Conservation (phyloP, 2,888 invertebrate genomes). For the Rhagonycha fulva region DNA sequence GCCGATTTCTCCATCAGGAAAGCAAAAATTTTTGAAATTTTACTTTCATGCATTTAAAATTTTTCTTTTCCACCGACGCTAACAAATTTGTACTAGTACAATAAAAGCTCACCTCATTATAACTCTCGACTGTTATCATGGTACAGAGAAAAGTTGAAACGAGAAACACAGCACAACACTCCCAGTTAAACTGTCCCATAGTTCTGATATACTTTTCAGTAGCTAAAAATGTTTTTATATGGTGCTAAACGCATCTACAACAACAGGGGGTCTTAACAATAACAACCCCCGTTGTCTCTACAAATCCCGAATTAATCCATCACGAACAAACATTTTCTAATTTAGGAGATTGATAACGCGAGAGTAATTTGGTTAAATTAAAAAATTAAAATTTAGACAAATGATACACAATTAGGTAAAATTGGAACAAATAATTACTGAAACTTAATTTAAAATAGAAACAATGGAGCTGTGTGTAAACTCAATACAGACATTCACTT, state of each 20-base stretch:
- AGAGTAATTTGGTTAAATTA: constrained; percentile 14
- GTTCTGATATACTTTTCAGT: constrained; percentile 25
- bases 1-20: too few relatives aligned
- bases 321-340: constrained; percentile 26
- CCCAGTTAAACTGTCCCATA: constrained; percentile 39
- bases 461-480: constrained; percentile 3
- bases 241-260: constrained; percentile 34
- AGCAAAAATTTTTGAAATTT: too few relatives aligned
- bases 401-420: background rate
- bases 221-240: constrained; percentile 38
- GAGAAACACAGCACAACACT: constrained; percentile 36
- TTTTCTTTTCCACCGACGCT: background rate
- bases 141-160: constrained; percentile 6
- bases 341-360: constrained; percentile 7
- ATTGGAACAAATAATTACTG: background rate
- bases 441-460: background rate
- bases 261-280: constrained; percentile 42
- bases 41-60: too few relatives aligned
- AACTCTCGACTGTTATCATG: constrained; percentile 4
- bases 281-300: constrained; percentile 45
- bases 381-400: background rate
- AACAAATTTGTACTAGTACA: background rate
- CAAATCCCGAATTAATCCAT: constrained; percentile 39
- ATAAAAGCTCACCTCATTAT: constrained; percentile 15
- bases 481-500: constrained; percentile 3